A percentile compares a stretch with the other conserved stretches of the same genome.
These are phyloP conservation scores for Xenus cinereus DNA, from an alignment of 2,113 vertebrate genomes.

Conservation along the genomic window DNA sequence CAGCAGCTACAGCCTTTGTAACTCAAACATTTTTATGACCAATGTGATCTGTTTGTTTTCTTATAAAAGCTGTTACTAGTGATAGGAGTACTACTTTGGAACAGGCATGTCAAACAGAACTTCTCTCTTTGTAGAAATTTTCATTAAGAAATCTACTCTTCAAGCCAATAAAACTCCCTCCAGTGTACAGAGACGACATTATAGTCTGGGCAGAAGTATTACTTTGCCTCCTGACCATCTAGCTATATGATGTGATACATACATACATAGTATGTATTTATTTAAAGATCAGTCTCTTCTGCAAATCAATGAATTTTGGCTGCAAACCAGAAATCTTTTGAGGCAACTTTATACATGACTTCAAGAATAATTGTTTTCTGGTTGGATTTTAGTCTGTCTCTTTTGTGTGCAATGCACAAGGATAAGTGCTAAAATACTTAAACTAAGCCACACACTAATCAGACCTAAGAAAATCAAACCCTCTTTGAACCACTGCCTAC, in stretches of 20 bases:
- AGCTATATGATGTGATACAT: not conserved
- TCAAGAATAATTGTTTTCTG: not conserved
- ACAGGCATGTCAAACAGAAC: not conserved
- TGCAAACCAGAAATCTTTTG: not conserved
- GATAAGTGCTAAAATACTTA: not conserved
- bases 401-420: not conserved
- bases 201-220: not conserved
- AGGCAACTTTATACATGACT: not conserved
- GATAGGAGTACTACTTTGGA: not conserved
- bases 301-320: not conserved
- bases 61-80: not conserved
- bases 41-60: not conserved
- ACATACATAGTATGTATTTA: not conserved
- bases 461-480: not conserved
- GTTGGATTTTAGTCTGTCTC: not conserved
- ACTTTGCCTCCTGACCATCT: not conserved
- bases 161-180: not conserved
- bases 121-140: not conserved
- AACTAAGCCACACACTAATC: not conserved
- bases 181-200: not conserved
- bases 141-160: not conserved
- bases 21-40: not conserved
- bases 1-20: not conserved
- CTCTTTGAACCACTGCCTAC: fast-evolving
- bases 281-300: not conserved